Percentiles rank a stretch among this genome's conserved stretches.
These are phyloP conservation scores for Polypedilum vanderplanki DNA, from an alignment of 1,140 invertebrate genomes.

Conservation along the genomic window DNA sequence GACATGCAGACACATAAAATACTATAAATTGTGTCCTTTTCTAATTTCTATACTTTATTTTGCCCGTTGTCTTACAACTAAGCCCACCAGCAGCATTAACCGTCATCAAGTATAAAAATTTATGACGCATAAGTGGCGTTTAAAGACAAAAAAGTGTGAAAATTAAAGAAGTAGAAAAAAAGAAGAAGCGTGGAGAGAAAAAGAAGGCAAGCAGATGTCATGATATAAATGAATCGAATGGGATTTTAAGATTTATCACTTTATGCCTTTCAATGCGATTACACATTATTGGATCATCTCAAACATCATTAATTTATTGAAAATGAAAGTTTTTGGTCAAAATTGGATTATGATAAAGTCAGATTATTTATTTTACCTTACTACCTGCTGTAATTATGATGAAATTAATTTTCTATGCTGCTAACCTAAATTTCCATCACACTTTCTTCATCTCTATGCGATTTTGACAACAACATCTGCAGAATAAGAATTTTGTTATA, in stretches of 20 bases:
- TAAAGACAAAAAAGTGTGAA: slow-evolving; percentile 14
- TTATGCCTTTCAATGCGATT: background rate
- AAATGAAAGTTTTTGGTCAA: slow-evolving; percentile 2
- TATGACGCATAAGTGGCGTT: slow-evolving; percentile 11
- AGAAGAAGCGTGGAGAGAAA: background rate
- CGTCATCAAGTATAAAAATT: background rate
- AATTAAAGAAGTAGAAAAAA: background rate
- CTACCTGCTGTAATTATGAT: slow-evolving; percentile 14
- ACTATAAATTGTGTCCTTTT: background rate
- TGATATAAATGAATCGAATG: background rate
- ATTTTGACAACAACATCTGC: background rate
- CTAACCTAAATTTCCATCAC: slow-evolving; percentile 1
- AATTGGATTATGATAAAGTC: slow-evolving; percentile 1
- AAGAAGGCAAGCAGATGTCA: background rate
- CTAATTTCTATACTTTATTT: background rate
- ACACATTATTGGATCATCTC: background rate
- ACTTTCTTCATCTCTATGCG: background rate
- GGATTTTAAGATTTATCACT: background rate
- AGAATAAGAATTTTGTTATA: background rate
- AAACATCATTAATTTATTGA: background rate
- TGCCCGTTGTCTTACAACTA: background rate
- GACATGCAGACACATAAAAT: background rate
- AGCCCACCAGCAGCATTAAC: background rate
- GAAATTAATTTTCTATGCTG: slow-evolving; percentile 4
- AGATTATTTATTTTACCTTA: background rate